phyloP scores from a whole-genome alignment of 2,888 invertebrate genomes.

The Alitta virens region DNA sequence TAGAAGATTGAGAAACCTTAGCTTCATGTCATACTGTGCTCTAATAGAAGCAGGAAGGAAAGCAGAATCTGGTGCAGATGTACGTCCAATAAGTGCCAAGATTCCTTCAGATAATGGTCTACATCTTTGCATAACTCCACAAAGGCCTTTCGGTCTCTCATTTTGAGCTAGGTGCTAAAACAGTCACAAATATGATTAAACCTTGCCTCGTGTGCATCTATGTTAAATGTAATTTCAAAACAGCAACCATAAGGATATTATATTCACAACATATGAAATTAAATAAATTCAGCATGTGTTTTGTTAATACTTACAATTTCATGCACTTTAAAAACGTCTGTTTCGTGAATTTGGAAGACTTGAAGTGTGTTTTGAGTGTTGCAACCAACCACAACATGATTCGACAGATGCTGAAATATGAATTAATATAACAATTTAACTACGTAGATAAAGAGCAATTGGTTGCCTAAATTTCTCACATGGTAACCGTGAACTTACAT shows the following conservation, averaged over 20 bases:
- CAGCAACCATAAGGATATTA: no score
- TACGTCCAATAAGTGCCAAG: slow-evolving; percentile 35
- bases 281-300: no score
- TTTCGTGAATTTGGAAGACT: slow-evolving; percentile 33
- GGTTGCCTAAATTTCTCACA: slow-evolving; percentile 32
- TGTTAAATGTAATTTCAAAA: not conserved
- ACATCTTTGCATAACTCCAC: slow-evolving; percentile 21
- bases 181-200: not conserved
- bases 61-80: slow-evolving; percentile 31
- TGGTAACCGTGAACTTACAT: slow-evolving; percentile 32
- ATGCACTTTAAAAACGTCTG: slow-evolving; percentile 30
- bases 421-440: slow-evolving; percentile 37
- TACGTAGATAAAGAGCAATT: slow-evolving; percentile 40
- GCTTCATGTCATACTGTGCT: slow-evolving; percentile 32
- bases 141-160: slow-evolving; percentile 44
- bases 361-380: slow-evolving; percentile 42
- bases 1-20: slow-evolving; percentile 32
- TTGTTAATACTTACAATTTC: slow-evolving; percentile 48
- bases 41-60: slow-evolving; percentile 35
- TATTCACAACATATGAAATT: no score
- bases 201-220: not conserved
- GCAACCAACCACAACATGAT: slow-evolving; percentile 37
- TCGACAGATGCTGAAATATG: slow-evolving; percentile 24
- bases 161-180: slow-evolving; percentile 36
- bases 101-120: slow-evolving; percentile 13